phyloP scores from a whole-genome alignment of 2,797 vertebrate species.

The Helostoma temminkii region DNA sequence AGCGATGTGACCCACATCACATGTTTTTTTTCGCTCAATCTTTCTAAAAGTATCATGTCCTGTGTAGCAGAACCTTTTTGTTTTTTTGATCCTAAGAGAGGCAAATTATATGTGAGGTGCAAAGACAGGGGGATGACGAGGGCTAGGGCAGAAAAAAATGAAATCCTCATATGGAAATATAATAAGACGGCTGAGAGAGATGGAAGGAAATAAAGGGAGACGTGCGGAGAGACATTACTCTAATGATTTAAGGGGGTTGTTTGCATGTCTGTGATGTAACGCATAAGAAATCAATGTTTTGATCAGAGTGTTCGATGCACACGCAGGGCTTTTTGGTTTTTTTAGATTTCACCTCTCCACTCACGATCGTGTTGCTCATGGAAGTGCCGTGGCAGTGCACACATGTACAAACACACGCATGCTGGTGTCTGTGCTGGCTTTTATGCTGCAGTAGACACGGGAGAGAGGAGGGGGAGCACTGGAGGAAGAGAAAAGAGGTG shows the following conservation, averaged over 20 bases:
- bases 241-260: slow-evolving; percentile 74
- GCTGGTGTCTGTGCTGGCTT: slow-evolving; percentile 80
- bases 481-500: slow-evolving; percentile 66
- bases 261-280: slow-evolving; percentile 73
- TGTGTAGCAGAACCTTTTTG: slow-evolving; percentile 45
- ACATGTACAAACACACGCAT: slow-evolving; percentile 65
- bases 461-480: slow-evolving; percentile 64
- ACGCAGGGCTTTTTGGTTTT: background rate
- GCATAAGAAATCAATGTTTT: slow-evolving; percentile 75
- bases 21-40: slow-evolving; percentile 12
- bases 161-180: slow-evolving; percentile 65
- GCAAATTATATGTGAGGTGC: slow-evolving; percentile 49
- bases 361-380: slow-evolving; percentile 36
- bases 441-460: slow-evolving; percentile 82
- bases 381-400: slow-evolving; percentile 60
- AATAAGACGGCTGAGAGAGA: slow-evolving; percentile 67
- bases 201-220: slow-evolving; percentile 63
- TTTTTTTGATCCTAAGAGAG: slow-evolving; percentile 44
- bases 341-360: slow-evolving; percentile 34
- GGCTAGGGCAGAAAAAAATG: slow-evolving; percentile 30
- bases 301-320: slow-evolving; percentile 61
- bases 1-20: slow-evolving; percentile 74
- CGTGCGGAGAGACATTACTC: slow-evolving; percentile 55
- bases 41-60: slow-evolving; percentile 52
- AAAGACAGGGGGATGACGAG: slow-evolving; percentile 41